A percentile compares a stretch with the other conserved stretches of the same genome.
These are phyloP conservation scores for Pedionomus torquatus DNA, from an alignment of 2,113 vertebrate species.

Conservation along the genomic window DNA sequence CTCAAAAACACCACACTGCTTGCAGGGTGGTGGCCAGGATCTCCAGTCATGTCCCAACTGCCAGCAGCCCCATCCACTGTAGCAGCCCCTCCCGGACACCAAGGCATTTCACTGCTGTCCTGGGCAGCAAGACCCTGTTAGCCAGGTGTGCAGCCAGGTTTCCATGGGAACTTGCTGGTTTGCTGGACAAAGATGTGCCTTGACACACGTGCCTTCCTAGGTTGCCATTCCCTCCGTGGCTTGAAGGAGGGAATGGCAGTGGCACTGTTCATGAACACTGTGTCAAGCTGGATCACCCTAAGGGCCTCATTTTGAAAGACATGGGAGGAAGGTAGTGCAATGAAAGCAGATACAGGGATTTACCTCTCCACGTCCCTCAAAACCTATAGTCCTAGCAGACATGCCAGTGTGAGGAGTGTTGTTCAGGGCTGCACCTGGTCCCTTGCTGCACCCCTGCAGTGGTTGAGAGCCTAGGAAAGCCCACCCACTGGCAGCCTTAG, in stretches of 20 bases:
- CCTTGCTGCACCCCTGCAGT: not conserved
- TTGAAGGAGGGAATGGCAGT: not conserved
- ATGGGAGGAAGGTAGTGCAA: not conserved
- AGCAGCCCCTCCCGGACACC: fast-evolving
- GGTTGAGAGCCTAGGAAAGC: not conserved
- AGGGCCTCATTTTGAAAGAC: fast-evolving
- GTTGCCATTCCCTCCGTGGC: not conserved
- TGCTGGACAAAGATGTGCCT: not conserved
- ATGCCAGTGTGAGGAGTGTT: fast-evolving
- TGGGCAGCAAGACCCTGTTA: fast-evolving
- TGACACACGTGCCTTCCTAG: fast-evolving
- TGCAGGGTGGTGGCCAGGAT: not conserved
- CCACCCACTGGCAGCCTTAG: not conserved
- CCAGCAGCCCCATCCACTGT: fast-evolving
- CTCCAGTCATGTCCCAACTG: fast-evolving
- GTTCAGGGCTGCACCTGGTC: not conserved
- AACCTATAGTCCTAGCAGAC: not conserved
- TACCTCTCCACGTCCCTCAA: not conserved
- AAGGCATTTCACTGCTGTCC: fast-evolving
- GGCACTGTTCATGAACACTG: fast-evolving
- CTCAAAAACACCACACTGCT: fast-evolving
- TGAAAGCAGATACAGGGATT: not conserved
- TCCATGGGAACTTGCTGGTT: not conserved
- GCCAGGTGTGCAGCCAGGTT: not conserved
- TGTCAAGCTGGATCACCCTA: not conserved